Percentiles rank a stretch among this genome's conserved stretches.
phyloP scores from a whole-genome alignment of 1,140 invertebrate genomes.

The Pachyrhynchus sulphureomaculatus region DNA sequence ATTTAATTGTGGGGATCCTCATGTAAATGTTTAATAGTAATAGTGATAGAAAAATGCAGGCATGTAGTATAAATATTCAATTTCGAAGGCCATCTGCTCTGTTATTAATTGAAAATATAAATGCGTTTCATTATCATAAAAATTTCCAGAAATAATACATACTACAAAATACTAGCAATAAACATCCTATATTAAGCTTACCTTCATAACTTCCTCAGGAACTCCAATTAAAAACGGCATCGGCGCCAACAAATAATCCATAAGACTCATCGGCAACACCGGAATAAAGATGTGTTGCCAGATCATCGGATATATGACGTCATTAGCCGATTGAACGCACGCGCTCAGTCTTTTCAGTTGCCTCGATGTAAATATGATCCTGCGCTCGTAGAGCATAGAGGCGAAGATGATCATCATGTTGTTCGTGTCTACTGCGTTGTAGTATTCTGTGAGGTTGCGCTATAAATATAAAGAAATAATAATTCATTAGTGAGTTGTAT shows the following conservation, averaged over 20 bases:
- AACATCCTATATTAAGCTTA: too few relatives aligned
- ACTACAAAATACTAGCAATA: too few relatives aligned
- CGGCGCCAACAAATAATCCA: conserved; percentile 73
- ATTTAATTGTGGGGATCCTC: too few relatives aligned
- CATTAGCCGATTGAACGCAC: conserved; percentile 91
- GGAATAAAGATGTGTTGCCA: conserved; percentile 99
- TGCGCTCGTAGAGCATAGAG: conserved; percentile 88
- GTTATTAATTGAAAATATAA: too few relatives aligned
- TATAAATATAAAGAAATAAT: conserved; percentile 60
- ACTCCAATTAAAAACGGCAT: background rate
- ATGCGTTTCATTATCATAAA: too few relatives aligned
- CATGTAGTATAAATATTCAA: too few relatives aligned
- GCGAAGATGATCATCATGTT: conserved; percentile 95
- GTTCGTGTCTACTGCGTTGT: conserved; percentile 85
- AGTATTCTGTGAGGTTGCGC: conserved; percentile 95
- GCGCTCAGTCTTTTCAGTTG: conserved; percentile 84
- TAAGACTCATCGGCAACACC: conserved; percentile 82
- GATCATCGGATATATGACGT: conserved; percentile 93
- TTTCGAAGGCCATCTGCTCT: too few relatives aligned
- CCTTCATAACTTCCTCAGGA: background rate
- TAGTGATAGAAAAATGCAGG: too few relatives aligned
- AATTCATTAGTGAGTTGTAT: too few relatives aligned
- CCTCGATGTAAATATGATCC: conserved; percentile 88
- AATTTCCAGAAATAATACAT: too few relatives aligned
- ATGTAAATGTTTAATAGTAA: too few relatives aligned